Percentiles rank a stretch among this genome's conserved stretches.
phyloP scores from a whole-genome alignment of 2,888 invertebrate species.

The Caradrina clavipalpis region DNA sequence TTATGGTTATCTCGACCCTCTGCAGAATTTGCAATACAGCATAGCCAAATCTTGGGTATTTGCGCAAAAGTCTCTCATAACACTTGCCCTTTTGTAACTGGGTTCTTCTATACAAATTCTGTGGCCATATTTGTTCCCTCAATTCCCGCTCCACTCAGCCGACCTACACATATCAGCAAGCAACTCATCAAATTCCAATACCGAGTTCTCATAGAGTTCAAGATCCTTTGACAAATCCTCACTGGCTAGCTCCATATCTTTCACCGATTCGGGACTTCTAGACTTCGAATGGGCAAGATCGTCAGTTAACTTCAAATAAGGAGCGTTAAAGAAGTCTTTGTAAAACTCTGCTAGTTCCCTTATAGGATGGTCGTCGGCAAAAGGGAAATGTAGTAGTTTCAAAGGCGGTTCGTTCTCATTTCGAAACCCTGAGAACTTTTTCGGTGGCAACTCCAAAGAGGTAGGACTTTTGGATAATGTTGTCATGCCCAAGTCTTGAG shows the following conservation, averaged over 20 bases:
- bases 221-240: conserved; percentile 93
- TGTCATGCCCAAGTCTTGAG: conserved; percentile 79
- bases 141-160: conserved; percentile 91
- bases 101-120: conserved; percentile 7
- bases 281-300: conserved; percentile 65
- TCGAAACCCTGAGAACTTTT: conserved; percentile 84
- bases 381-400: conserved; percentile 94
- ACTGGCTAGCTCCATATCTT: conserved; percentile 79
- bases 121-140: conserved; percentile 63
- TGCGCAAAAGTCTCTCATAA: neutral
- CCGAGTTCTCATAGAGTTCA: conserved; percentile 93
- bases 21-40: neutral
- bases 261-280: conserved; percentile 71
- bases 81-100: neutral
- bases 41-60: neutral
- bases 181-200: conserved; percentile 94
- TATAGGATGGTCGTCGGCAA: conserved; percentile 93
- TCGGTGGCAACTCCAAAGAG: conserved; percentile 83
- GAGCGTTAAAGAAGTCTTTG: conserved; percentile 95
- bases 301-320: conserved; percentile 82
- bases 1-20: neutral
- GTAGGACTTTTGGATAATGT: conserved; percentile 82
- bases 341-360: conserved; percentile 95
- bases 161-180: conserved; percentile 93
- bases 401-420: conserved; percentile 92